These are phyloP conservation scores for Aethes cnicana DNA, from an alignment of 2,888 invertebrate genomes.

Conservation along the genomic window DNA sequence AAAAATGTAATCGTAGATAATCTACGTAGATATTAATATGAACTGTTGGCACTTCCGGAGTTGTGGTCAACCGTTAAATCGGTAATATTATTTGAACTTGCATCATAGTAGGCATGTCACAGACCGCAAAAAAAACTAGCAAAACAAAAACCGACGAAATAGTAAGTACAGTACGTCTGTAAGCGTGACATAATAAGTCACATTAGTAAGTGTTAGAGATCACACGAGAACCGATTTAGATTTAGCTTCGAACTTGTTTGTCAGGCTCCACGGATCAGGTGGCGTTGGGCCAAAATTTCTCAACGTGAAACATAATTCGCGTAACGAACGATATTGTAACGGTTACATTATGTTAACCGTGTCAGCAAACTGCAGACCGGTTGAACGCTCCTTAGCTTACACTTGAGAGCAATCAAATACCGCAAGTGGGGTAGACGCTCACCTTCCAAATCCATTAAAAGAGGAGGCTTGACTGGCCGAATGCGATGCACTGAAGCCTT, in stretches of 20 bases:
- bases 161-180: no score
- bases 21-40: no score
- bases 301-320: conserved; percentile 23
- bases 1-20: no score
- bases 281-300: conserved; percentile 18
- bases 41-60: conserved; percentile 16
- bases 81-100: background rate
- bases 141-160: conserved; percentile 7
- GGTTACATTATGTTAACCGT: conserved; percentile 19
- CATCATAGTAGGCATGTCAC: background rate
- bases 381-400: conserved; percentile 6
- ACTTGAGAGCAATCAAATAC: background rate
- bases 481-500: conserved; percentile 77
- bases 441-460: conserved; percentile 75
- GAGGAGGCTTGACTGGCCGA: conserved; percentile 76
- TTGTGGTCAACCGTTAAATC: conserved; percentile 21
- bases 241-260: conserved; percentile 16
- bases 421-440: conserved; percentile 46
- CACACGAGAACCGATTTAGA: background rate
- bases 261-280: conserved; percentile 18
- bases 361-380: conserved; percentile 8
- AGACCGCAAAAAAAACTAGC: conserved; percentile 9
- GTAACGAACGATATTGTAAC: conserved; percentile 29
- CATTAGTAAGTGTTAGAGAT: background rate
- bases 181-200: conserved; percentile 4